These are phyloP conservation scores for Notocelia uddmanniana DNA, from an alignment of 2,888 invertebrate genomes.

Conservation along the genomic window DNA sequence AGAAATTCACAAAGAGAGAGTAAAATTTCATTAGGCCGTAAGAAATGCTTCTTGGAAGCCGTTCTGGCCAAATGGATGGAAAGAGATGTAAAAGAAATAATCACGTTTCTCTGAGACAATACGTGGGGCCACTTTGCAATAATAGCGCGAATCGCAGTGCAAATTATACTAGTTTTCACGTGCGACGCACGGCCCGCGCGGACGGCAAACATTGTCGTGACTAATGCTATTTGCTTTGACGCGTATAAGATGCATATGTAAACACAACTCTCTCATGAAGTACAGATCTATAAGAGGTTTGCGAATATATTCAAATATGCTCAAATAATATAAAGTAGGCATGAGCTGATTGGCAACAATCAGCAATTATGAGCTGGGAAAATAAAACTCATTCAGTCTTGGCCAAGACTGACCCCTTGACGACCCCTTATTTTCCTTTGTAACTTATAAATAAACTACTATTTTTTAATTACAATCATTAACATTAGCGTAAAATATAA, in stretches of 20 bases:
- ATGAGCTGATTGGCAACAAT: too few species aligned
- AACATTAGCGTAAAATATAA: too few species aligned
- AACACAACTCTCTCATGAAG: slow-evolving; percentile 4
- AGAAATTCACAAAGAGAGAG: slow-evolving; percentile 46
- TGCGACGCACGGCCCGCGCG: slow-evolving; percentile 51
- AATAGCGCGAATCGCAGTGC: slow-evolving; percentile 66
- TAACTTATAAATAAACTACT: too few species aligned
- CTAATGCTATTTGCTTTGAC: slow-evolving; percentile 28
- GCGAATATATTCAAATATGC: slow-evolving; percentile 10
- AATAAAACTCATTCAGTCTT: too few species aligned
- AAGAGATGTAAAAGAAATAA: slow-evolving; percentile 55
- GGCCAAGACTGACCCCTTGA: too few species aligned
- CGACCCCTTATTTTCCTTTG: too few species aligned
- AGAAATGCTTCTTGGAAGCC: slow-evolving; percentile 37
- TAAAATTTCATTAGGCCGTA: slow-evolving; percentile 43
- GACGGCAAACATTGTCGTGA: slow-evolving; percentile 4
- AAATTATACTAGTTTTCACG: slow-evolving; percentile 67
- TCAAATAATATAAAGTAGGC: too few species aligned
- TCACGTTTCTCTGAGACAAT: slow-evolving; percentile 60
- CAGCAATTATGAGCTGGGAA: too few species aligned
- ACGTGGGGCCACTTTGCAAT: slow-evolving; percentile 66
- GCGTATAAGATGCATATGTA: slow-evolving; percentile 4
- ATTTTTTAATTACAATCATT: too few species aligned
- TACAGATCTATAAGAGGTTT: slow-evolving; percentile 8
- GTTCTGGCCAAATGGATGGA: slow-evolving; percentile 44